These are phyloP conservation scores for Neria commutata DNA, from an alignment of 2,888 invertebrate species.

Conservation along the genomic window DNA sequence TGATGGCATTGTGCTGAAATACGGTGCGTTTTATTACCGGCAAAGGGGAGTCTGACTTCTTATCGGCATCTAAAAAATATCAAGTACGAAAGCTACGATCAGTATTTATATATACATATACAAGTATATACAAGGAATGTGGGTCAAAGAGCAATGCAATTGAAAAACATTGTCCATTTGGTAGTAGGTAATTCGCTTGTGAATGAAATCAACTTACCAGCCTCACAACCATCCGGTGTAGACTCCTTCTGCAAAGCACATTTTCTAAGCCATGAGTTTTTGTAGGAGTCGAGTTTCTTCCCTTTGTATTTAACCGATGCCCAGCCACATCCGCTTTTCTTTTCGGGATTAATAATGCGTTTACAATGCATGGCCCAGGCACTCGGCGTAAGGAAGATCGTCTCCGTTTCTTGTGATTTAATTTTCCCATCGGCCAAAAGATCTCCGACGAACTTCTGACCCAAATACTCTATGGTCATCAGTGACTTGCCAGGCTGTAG, in stretches of 20 bases:
- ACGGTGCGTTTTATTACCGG: conserved; percentile 69
- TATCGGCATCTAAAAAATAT: conserved; percentile 67
- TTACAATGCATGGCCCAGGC: conserved; percentile 95
- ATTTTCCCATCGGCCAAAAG: conserved; percentile 86
- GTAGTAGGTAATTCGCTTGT: too few relatives aligned
- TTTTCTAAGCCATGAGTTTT: conserved; percentile 82
- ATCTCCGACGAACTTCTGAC: conserved; percentile 88
- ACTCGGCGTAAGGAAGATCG: conserved; percentile 86
- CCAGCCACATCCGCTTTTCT: conserved; percentile 93
- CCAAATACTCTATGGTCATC: conserved; percentile 91
- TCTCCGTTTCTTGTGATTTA: conserved; percentile 84
- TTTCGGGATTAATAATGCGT: conserved; percentile 87
- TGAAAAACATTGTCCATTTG: neutral
- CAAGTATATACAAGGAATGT: too few relatives aligned
- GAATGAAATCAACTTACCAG: too few relatives aligned
- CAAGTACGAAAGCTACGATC: conserved; percentile 1
- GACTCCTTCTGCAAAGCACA: conserved; percentile 67
- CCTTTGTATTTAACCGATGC: conserved; percentile 88
- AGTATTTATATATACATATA: too few relatives aligned
- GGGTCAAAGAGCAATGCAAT: too few relatives aligned
- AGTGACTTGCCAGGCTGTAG: conserved; percentile 81
- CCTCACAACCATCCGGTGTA: conserved; percentile 51
- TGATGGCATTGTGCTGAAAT: conserved; percentile 78
- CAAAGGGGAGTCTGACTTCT: conserved; percentile 68
- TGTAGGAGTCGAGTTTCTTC: conserved; percentile 86